phyloP scores from a whole-genome alignment of 1,140 invertebrate species.

The Andrena cerasifolii region DNA sequence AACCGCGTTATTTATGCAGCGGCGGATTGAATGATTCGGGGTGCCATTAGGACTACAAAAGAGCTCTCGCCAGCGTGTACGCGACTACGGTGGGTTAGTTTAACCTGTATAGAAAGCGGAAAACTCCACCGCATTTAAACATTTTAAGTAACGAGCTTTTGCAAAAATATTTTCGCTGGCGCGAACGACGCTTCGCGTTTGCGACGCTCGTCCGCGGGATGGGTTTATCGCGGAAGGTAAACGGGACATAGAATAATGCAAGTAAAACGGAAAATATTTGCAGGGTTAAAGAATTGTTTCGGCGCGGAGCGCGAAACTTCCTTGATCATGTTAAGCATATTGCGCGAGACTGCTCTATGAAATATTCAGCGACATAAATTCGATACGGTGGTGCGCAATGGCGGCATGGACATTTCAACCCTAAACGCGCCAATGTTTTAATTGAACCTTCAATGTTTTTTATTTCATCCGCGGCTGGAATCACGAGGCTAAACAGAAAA shows the following conservation, averaged over 20 bases:
- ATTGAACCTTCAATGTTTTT: too few relatives aligned
- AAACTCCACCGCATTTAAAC: background rate
- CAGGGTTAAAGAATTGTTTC: constrained; percentile 18
- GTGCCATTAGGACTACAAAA: background rate
- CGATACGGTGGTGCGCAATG: background rate
- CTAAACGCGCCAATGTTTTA: background rate
- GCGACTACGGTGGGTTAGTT: too few relatives aligned
- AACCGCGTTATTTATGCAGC: constrained; percentile 53
- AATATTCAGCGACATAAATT: constrained; percentile 21
- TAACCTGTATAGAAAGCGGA: constrained; percentile 9
- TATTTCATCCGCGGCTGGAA: too few relatives aligned
- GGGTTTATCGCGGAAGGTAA: constrained; percentile 2
- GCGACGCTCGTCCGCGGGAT: background rate
- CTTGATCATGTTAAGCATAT: background rate
- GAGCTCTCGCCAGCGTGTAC: too few relatives aligned
- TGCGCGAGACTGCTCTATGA: background rate
- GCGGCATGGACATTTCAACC: background rate
- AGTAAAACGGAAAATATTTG: background rate
- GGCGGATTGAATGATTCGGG: constrained; percentile 51
- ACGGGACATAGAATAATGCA: constrained; percentile 22
- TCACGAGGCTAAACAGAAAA: too few relatives aligned
- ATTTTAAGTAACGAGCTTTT: background rate
- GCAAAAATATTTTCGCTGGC: background rate
- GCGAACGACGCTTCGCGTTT: too few relatives aligned
- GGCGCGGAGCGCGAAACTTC: background rate